A percentile compares a stretch with the other conserved stretches of the same genome.
These are phyloP conservation scores for Diogma glabrata DNA, from an alignment of 2,888 invertebrate genomes.

Conservation along the genomic window DNA sequence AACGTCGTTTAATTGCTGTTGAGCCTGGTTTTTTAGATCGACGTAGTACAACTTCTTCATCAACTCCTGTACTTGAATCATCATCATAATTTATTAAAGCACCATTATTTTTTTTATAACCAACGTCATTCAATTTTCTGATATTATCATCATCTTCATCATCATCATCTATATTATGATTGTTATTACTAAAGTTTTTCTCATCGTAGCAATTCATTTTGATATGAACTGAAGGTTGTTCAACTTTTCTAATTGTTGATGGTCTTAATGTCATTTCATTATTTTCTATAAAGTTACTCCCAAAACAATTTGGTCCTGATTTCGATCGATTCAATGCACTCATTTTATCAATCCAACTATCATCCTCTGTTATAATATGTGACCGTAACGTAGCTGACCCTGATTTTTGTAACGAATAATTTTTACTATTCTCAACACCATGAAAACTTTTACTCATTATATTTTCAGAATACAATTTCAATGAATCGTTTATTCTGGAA, in stretches of 20 bases:
- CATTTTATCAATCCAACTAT: slow-evolving; percentile 4
- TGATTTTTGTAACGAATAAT: slow-evolving; percentile 33
- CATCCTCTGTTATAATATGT: slow-evolving; percentile 23
- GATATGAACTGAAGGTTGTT: slow-evolving; percentile 32
- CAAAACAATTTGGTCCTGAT: slow-evolving; percentile 35
- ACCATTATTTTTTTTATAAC: slow-evolving; percentile 18
- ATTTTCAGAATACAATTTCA: slow-evolving; percentile 36
- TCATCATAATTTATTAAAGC: slow-evolving; percentile 6
- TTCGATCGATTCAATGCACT: slow-evolving; percentile 32
- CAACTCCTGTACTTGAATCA: slow-evolving; percentile 24
- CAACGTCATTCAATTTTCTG: neutral
- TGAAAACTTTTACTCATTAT: slow-evolving; percentile 37
- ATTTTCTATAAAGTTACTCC: slow-evolving; percentile 25
- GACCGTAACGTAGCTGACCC: slow-evolving; percentile 33
- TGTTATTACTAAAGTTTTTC: no score
- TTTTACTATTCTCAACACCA: slow-evolving; percentile 23
- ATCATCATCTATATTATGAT: no score
- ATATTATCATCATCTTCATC: slow-evolving; percentile 14
- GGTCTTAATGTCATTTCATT: slow-evolving; percentile 30
- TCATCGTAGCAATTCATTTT: slow-evolving; percentile 37
- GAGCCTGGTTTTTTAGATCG: slow-evolving; percentile 44
- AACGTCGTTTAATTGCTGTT: slow-evolving; percentile 55
- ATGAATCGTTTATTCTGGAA: slow-evolving; percentile 37
- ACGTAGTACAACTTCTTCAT: slow-evolving; percentile 42
- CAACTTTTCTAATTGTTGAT: slow-evolving; percentile 31